Base-by-base conservation (phyloP, 37 sponge, comb jelly and placozoan species). In the Mnemiopsis leidyi region DNA sequence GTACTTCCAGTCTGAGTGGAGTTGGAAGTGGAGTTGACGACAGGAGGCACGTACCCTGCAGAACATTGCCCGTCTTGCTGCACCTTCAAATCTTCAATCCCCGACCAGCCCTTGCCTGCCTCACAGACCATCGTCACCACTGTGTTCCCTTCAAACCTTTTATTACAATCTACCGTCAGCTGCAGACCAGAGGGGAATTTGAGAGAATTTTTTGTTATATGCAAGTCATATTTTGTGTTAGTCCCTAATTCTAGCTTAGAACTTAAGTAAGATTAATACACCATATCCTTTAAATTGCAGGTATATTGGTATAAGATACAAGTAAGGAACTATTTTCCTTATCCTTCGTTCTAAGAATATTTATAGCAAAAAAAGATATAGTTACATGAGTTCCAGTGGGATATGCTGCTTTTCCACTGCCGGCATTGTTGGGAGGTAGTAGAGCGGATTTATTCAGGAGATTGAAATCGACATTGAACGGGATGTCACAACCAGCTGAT, bases 401-500 rank as follows among this genome's bases (percentile, higher is more conserved):
- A 71, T 71, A 71, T 25, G 25, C 21, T 29, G 75, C 75, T 29
- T 29, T 28, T 71, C 75, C 75, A 28, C 30, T 29, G 7, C 75
- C 75, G 5, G 75, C 75, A 23, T n/a, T 71, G n/a, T 71, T 71
- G 75, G 75, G 75, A 29, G 75, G 3, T n/a, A 71, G 3, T 23
- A 71, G 30, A n/a, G 30, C 30, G 7, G 75, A 29, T 28, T 5
- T 71, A 25, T 71, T 28, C 75, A 71, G 75, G 3, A 28, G 5
- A 18, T 71, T 28, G n/a, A 29, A 71, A 2, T 71, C 30, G n/a
- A 71, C 2, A 25, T 71, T 71, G 75, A 29, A 71, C 26, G 75
- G 75, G 5, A 28, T 28, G 20, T 71, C 75, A 71, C 75, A 71
- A n/a, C 75, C 75, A n/a, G 75, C 75, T 71, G n/a, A 71, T 23